Conservation (phyloP, 2,113 vertebrate species). For the Pseudonaja textilis region DNA sequence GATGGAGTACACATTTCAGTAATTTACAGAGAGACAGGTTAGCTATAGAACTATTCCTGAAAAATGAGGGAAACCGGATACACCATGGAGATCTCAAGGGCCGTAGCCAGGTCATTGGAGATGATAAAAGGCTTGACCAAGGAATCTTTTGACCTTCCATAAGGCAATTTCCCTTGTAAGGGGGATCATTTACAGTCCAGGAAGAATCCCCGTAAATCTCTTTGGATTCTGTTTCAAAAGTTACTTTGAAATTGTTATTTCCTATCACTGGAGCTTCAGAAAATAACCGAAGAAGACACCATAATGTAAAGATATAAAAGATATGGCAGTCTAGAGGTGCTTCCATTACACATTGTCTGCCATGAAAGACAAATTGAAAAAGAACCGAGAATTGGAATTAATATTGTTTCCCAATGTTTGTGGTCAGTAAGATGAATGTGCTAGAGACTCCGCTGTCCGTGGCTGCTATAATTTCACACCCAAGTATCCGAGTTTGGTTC, state of each 20-base stretch:
- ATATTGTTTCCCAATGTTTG: slow-evolving; percentile 31
- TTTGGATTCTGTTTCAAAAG: background rate
- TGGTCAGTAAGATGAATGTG: slow-evolving; percentile 70
- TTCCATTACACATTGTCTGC: background rate
- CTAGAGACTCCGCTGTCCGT: slow-evolving; percentile 55
- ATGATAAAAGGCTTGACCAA: background rate
- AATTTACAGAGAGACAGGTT: background rate
- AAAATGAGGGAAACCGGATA: background rate
- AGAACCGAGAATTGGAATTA: slow-evolving; percentile 11
- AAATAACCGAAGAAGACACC: background rate
- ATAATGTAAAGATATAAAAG: background rate
- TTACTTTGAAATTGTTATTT: slow-evolving; percentile 19
- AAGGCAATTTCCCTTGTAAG: background rate
- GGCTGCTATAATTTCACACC: slow-evolving; percentile 57
- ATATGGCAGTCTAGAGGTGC: background rate
- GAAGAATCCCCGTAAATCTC: background rate
- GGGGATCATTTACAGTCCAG: background rate
- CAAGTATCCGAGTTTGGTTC: slow-evolving; percentile 50
- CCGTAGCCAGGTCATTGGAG: background rate
- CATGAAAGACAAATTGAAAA: slow-evolving; percentile 39
- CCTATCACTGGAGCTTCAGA: slow-evolving; percentile 44
- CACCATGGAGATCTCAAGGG: background rate
- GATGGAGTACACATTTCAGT: background rate
- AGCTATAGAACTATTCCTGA: background rate
- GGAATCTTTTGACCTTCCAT: background rate